Evolutionary conservation across 2,113 vertebrate genomes (phyloP).

Genomic region (Geococcyx californianus): DNA sequence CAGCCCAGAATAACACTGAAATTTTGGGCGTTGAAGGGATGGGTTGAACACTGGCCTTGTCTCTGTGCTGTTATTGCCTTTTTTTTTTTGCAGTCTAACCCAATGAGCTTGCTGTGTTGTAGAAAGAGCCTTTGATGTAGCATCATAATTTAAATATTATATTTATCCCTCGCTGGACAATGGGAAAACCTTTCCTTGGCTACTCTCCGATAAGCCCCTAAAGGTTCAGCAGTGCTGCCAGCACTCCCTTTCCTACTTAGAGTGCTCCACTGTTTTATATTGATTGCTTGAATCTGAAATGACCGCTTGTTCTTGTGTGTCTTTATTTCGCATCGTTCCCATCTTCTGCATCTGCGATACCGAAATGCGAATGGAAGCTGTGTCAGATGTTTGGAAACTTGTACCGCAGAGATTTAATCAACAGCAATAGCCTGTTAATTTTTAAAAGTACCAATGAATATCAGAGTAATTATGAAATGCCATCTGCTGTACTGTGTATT

Average conservation of each 20-base stretch:
- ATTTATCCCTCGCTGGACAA: not conserved
- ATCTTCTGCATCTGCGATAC: not conserved
- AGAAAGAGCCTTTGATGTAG: not conserved
- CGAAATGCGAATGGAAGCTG: not conserved
- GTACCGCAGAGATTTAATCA: not conserved
- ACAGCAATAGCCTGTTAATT: not conserved
- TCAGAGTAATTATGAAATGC: not conserved
- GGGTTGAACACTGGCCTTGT: rapidly evolving
- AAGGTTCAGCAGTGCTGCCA: not conserved
- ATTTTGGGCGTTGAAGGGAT: not conserved
- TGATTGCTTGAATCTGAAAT: not conserved
- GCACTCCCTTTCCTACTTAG: not conserved
- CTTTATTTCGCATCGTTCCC: not conserved
- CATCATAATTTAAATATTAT: not conserved
- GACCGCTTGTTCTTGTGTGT: not conserved
- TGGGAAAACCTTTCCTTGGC: not conserved
- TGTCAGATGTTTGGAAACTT: not conserved
- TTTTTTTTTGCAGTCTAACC: not conserved
- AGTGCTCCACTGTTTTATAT: not conserved
- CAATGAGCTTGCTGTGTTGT: not conserved
- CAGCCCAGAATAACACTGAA: not conserved
- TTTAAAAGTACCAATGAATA: not conserved
- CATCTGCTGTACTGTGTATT: not conserved
- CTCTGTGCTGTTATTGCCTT: not conserved
- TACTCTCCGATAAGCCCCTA: not conserved